A percentile compares a stretch with the other conserved stretches of the same genome.
These are phyloP conservation scores for Mechanitis messenoides DNA, from an alignment of 2,888 invertebrate species.

Conservation along the genomic window DNA sequence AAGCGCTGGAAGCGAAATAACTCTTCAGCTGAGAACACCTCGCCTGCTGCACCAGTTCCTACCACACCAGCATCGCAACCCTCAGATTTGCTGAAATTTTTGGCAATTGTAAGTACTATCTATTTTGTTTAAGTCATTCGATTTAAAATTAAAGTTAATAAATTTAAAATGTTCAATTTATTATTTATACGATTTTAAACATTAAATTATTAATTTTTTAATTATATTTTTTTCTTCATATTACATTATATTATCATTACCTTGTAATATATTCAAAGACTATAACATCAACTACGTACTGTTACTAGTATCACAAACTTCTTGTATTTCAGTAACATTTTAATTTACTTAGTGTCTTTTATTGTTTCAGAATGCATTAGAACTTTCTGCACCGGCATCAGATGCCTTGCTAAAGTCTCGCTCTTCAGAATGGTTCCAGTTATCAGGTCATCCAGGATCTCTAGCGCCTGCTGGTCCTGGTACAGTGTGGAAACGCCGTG, in stretches of 20 bases:
- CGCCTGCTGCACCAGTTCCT: slow-evolving; percentile 43
- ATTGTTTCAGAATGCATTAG: slow-evolving; percentile 89
- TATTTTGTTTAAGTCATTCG: background rate
- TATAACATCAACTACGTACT: no score
- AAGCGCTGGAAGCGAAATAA: slow-evolving; percentile 65
- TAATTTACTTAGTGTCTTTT: background rate
- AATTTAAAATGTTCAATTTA: background rate
- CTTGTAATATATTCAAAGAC: no score
- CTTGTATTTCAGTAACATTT: slow-evolving; percentile 7
- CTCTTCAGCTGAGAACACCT: slow-evolving; percentile 46
- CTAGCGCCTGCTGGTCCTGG: slow-evolving; percentile 95
- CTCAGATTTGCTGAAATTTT: slow-evolving; percentile 80
- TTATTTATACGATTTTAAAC: no score
- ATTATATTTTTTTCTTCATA: no score
- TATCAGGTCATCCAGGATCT: slow-evolving; percentile 94
- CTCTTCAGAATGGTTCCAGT: slow-evolving; percentile 88
- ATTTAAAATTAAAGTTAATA: background rate
- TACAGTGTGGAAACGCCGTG: slow-evolving; percentile 94
- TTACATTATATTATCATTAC: no score
- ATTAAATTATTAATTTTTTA: no score
- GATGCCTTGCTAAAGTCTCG: slow-evolving; percentile 87
- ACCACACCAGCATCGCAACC: slow-evolving; percentile 49
- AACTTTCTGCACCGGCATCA: slow-evolving; percentile 92
- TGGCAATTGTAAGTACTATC: slow-evolving; percentile 84
- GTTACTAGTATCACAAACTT: background rate